Base-by-base conservation (phyloP, 2,888 invertebrate species). In the Sarcophaga subvicina region DNA sequence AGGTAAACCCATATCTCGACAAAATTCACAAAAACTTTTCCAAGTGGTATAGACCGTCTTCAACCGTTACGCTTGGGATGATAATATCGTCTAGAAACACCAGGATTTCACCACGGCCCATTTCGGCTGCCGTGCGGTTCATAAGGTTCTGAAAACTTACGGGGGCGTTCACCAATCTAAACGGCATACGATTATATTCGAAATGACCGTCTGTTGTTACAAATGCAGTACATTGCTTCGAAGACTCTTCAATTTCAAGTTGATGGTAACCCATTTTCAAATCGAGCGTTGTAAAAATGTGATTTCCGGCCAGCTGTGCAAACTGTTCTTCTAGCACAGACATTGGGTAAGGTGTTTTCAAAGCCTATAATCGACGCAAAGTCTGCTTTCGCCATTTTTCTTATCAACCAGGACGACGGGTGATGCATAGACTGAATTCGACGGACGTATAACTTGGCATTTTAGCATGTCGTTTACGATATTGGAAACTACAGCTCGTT, bases 191-290 rank as follows among this genome's bases (percentile, higher is more conserved):
- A 45, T 83, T 83, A 11, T 72, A 86, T 67, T 86, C 86, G 27
- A 73, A 87, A 77, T 84, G 79, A 6, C 81, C 82, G 25, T 73
- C 71, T 25, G 80, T 72, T 10, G 83, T 80, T 12, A 85, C 54
- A 64, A 85, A 87, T 0, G 77, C 87, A 0, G 87, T 86, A 62
- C 45, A 87, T 45, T 60, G 64, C 17, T 60, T 71, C 10, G 86
- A 80, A 17, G 47, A 8, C 49, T 86, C 78, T 6, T 87, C 79
- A 17, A 87, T 60, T n/a, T 79, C 73, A 14, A 87, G 73, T 60
- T 84, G 84, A 54, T 86, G 80, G 47, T 83, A 86, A 2, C 83
- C 86, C 17, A 79, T 75, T 82, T 76, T 86, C 70, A 86, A 47
- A 67, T 83, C 86, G 3, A 80, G 70, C 4, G 83, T 86, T 10